These are phyloP conservation scores for Prolemur simus DNA, from an alignment of 2,113 vertebrate genomes.

Conservation along the genomic window DNA sequence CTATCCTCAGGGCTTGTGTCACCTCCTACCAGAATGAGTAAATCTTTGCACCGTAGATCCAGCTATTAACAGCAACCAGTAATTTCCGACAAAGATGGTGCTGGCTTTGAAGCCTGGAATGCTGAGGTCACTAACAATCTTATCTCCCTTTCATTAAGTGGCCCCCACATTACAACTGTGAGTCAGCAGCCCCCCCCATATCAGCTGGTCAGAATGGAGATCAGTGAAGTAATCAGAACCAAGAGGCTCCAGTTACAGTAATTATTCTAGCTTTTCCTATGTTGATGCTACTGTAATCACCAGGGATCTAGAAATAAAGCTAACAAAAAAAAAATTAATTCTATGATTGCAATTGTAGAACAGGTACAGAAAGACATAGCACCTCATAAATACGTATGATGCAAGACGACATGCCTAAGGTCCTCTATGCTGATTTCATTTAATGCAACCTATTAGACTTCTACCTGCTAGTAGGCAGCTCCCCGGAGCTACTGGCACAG, in stretches of 20 bases:
- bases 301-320: neutral
- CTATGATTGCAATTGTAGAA: neutral
- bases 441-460: neutral
- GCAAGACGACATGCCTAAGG: neutral
- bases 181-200: neutral
- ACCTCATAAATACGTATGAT: neutral
- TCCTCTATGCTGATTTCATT: neutral
- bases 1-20: constrained; percentile 46
- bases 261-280: neutral
- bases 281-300: neutral
- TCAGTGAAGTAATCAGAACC: neutral
- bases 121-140: constrained; percentile 66
- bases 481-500: neutral
- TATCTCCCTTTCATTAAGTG: constrained; percentile 67
- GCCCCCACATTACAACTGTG: constrained; percentile 43
- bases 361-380: neutral
- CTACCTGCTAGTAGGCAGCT: too few species aligned
- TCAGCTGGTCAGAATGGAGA: neutral
- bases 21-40: constrained; percentile 25
- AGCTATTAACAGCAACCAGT: constrained; percentile 74
- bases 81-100: constrained; percentile 63
- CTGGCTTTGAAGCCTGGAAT: constrained; percentile 72
- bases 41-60: constrained; percentile 55
- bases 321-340: neutral
- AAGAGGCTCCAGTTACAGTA: neutral